Base-by-base conservation (phyloP, 1,140 invertebrate genomes). In the Lutraria rhynchaena region DNA sequence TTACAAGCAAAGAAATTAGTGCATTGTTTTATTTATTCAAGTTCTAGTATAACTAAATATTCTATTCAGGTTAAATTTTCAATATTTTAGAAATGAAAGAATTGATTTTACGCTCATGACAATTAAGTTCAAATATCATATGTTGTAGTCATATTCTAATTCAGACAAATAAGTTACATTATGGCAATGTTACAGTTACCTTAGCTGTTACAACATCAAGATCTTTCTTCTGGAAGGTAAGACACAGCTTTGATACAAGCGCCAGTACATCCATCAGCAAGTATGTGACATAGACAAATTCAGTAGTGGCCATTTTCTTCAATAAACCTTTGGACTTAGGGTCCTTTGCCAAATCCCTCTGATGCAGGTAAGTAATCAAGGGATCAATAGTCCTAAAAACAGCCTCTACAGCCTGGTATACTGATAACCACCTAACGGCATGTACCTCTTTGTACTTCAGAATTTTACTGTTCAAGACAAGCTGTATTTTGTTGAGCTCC, bases 241-340 rank as follows among this genome's bases (percentile, higher is more conserved):
- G 24, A 9, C 31, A 60, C 2, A 60, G 58, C 31, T 19, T 53
- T n/a, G n/a, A n/a, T n/a, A n/a, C n/a, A n/a, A n/a, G n/a, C n/a
- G n/a, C n/a, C n/a, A n/a, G n/a, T 53, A 53, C n/a, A 44, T 67
- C 35, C 63, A 67, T 67, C 35, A 67, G 4, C n/a, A 67, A 17
- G 31, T 44, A 67, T 22, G 63, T 67, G 1, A 67, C 46, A 35
- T 67, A 67, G 7, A 67, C 19, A 67, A 67, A 67, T 1, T 67
- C 5, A 3, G 17, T 9, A 0, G 35, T 46, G 9, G 63, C 63
- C 37, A 67, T 44, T 24, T 67, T 44, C 22, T 67, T 67, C 19
- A 67, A 22, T 3, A 67, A 41, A 15, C 63, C 63, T 29, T 46
- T 67, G 13, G 63, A 44, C 22, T 67, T 67, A 1, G 35, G 37